phyloP scores from a whole-genome alignment of 2,113 vertebrate species.

The Sardina pilchardus region DNA sequence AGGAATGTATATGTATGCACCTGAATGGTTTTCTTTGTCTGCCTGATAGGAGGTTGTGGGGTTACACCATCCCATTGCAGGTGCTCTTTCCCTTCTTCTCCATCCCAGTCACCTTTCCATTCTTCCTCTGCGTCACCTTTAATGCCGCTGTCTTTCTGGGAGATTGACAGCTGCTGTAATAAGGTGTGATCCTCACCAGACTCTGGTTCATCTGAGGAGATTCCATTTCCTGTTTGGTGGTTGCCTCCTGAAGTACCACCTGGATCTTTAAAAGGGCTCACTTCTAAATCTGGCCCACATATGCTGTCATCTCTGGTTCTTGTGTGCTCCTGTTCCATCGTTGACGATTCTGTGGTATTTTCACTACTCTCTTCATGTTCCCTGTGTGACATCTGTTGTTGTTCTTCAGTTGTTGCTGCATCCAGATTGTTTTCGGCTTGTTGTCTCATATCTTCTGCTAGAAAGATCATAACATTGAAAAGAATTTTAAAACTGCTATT shows the following conservation, averaged over 20 bases:
- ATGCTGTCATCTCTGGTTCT: neutral
- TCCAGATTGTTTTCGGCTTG: neutral
- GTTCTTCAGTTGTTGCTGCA: neutral
- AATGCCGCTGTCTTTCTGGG: slow-evolving; percentile 9
- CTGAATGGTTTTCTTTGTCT: neutral
- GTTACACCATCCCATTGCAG: too few relatives aligned
- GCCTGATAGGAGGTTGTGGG: neutral
- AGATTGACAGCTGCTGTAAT: slow-evolving; percentile 31
- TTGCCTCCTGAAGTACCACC: slow-evolving; percentile 31
- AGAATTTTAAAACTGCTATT: neutral
- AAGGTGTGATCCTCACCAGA: slow-evolving; percentile 39
- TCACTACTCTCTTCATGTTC: slow-evolving; percentile 39
- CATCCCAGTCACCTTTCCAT: slow-evolving; percentile 56
- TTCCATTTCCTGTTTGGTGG: slow-evolving; percentile 41
- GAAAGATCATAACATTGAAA: neutral
- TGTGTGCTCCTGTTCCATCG: neutral
- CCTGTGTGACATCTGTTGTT: slow-evolving; percentile 31
- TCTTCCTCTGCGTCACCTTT: slow-evolving; percentile 37
- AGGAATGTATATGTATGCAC: neutral
- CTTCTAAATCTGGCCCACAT: neutral
- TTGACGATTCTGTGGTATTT: neutral
- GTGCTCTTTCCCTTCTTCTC: slow-evolving; percentile 24
- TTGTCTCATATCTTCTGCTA: neutral
- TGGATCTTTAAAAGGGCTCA: slow-evolving; percentile 1
- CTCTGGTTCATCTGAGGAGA: slow-evolving; percentile 36